A percentile compares a stretch with the other conserved stretches of the same genome.
phyloP scores from a whole-genome alignment of 2,113 vertebrate species.

The Pedetes capensis region DNA sequence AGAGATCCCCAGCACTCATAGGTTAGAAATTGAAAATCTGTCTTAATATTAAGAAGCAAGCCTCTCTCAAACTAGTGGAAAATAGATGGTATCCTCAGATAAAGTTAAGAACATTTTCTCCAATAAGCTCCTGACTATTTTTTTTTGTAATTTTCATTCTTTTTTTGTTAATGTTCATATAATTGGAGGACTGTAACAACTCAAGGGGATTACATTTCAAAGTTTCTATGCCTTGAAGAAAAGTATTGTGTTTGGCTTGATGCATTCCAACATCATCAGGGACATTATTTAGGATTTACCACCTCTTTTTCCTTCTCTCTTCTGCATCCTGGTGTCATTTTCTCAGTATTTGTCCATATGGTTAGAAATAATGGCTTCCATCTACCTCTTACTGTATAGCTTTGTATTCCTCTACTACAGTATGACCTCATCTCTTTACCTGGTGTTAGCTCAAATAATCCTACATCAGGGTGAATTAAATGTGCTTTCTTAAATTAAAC shows the following conservation, averaged over 20 bases:
- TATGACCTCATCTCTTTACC: neutral
- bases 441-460: neutral
- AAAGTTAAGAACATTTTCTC: neutral
- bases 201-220: neutral
- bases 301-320: neutral
- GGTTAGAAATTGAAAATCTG: conserved; percentile 63
- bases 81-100: neutral
- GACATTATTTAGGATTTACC: neutral
- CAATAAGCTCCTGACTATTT: neutral
- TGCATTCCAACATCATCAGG: neutral
- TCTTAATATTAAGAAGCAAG: conserved; percentile 34
- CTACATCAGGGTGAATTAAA: neutral
- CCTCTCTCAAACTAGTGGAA: conserved; percentile 38
- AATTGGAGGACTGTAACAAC: neutral
- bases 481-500: neutral
- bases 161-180: neutral
- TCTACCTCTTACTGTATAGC: neutral
- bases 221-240: neutral
- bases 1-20: neutral
- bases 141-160: neutral
- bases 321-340: neutral
- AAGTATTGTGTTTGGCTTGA: neutral
- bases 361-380: neutral
- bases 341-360: neutral
- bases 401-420: neutral